A percentile compares a stretch with the other conserved stretches of the same genome.
phyloP scores from a whole-genome alignment of 2,888 invertebrate species.

The Acleris literana region DNA sequence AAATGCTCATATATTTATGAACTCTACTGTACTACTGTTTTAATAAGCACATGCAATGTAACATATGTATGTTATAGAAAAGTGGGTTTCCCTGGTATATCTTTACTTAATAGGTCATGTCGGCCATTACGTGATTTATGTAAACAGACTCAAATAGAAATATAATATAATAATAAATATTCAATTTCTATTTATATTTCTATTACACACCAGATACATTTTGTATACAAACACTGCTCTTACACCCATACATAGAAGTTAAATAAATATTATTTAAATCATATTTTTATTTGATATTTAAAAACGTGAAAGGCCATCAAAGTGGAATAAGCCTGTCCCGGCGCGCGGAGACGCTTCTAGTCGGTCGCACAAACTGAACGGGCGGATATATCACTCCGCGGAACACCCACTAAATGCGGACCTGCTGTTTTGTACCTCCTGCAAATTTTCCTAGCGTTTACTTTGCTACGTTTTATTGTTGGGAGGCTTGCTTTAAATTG shows the following conservation, averaged over 20 bases:
- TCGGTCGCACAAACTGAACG: conserved; percentile 67
- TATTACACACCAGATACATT: no score
- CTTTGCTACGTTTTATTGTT: not conserved
- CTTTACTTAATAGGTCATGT: no score
- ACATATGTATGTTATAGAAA: no score
- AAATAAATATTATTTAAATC: conserved; percentile 7
- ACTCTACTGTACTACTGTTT: no score
- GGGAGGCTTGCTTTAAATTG: not conserved
- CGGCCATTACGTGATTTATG: no score
- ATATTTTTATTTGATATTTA: conserved; percentile 19
- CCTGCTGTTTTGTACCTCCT: conserved; percentile 14
- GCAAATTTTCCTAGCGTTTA: conserved; percentile 12
- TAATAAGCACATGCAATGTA: no score
- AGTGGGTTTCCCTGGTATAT: no score
- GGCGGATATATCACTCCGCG: conserved; percentile 26
- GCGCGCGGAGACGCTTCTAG: conserved; percentile 36
- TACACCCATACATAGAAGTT: not conserved
- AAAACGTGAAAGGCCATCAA: conserved; percentile 33
- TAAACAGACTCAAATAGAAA: no score
- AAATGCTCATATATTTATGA: no score
- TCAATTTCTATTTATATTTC: no score
- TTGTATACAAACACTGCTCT: not conserved
- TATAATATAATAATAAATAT: no score
- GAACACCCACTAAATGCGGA: conserved; percentile 29
- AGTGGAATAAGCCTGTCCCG: conserved; percentile 49